Evolutionary conservation across 2,888 invertebrate genomes (phyloP), one percentile per base, ranked within the genome.

Genomic region (Aphodius granarius): DNA sequence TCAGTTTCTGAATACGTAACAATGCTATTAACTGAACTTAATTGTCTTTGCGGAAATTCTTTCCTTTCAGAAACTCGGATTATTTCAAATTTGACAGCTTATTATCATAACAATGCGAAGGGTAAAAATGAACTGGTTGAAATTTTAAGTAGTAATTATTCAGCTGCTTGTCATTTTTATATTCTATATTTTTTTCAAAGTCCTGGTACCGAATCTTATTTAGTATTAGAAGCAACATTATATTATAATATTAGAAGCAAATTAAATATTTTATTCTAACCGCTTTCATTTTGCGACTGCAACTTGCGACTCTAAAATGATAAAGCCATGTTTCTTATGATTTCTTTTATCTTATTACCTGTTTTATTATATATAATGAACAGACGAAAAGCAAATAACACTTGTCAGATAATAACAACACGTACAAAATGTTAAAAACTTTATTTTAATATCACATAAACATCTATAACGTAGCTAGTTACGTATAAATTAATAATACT

Each of bases 381-480:
- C n/a, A n/a, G n/a, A n/a, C n/a, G n/a, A 43, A 6, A 43, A 43
- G 13, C 43, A 43, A 43, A 43, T 9, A 43, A 43, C 13, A 43
- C 13, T 6, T 9, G 43, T 6, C 43, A 20, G 68, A 19, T 5
- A 20, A 19, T 20, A 68, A 68, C n/a, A 68, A 13, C 17, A 9
- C 20, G n/a, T 68, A 21, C 16, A 68, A 68, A 68, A 9, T n/a
- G 22, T 68, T 65, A 65, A 68, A 68, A 20, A 68, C 68, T 68
- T 68, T 68, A 68, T 68, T 68, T 68, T 68, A 68, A 68, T 68
- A 68, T 68, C 68, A 68, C 68, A 68, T 68, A 68, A 68, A 68
- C 21, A 68, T 22, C 68, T 20, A 68, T n/a, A 68, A 68, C 68
- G 22, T 20, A 21, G 19, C 21, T 21, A n/a, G n/a, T n/a, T n/a